A percentile compares a stretch with the other conserved stretches of the same genome.
Conservation (phyloP, 2,113 vertebrate genomes). For the Otocyon megalotis region DNA sequence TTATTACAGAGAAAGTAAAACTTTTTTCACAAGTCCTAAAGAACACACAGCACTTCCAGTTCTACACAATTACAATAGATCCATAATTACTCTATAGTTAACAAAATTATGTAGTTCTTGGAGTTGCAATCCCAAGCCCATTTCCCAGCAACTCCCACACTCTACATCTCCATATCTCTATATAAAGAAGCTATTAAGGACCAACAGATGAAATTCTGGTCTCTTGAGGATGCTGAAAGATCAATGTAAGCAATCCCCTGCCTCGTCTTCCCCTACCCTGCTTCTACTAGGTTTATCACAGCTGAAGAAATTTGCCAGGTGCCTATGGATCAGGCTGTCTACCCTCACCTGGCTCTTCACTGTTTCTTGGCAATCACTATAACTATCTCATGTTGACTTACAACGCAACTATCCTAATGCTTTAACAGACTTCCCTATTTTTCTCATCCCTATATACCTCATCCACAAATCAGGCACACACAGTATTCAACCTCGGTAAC, state of each 20-base stretch:
- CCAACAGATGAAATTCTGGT: not conserved
- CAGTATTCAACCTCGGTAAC: not conserved
- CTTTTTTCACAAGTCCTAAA: not conserved
- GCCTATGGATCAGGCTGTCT: not conserved
- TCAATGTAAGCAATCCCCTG: not conserved
- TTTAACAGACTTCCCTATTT: not conserved
- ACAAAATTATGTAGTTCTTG: conserved; percentile 1
- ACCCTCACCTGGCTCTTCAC: not conserved
- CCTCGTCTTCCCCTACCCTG: not conserved
- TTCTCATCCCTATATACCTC: not conserved
- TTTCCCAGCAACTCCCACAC: not conserved
- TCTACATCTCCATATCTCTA: not conserved
- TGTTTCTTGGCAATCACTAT: not conserved
- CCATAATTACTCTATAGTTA: not conserved
- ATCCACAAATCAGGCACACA: not conserved
- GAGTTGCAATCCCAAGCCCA: conserved; percentile 21
- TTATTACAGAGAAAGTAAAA: not conserved
- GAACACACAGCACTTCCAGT: not conserved
- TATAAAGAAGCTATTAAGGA: not conserved
- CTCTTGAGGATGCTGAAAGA: not conserved
- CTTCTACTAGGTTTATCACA: not conserved
- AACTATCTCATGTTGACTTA: not conserved
- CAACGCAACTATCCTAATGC: not conserved
- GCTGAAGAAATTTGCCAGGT: not conserved
- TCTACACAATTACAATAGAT: not conserved